Conservation (phyloP, 2,113 vertebrate genomes). For the Chloropsis hardwickii region DNA sequence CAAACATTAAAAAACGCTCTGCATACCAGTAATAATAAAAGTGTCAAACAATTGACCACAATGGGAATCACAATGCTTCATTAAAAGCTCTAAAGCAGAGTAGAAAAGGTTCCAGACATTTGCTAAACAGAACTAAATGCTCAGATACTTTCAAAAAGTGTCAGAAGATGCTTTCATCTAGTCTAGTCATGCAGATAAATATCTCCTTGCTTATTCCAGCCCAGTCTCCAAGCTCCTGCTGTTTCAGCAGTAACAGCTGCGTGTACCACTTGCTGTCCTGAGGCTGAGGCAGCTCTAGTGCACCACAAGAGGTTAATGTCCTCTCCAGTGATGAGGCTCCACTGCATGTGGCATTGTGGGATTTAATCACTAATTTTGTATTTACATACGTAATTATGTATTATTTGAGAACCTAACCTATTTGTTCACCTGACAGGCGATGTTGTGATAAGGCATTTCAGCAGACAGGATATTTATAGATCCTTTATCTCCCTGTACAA, state of each 20-base stretch:
- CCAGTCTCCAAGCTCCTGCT: neutral
- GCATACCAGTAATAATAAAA: slow-evolving; percentile 36
- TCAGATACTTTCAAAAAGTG: neutral
- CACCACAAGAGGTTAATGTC: neutral
- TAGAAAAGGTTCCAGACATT: slow-evolving; percentile 45
- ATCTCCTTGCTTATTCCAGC: neutral
- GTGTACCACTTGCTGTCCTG: neutral
- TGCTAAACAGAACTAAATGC: slow-evolving; percentile 11
- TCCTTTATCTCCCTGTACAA: slow-evolving; percentile 28
- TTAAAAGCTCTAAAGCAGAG: slow-evolving; percentile 30
- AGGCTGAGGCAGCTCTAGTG: neutral
- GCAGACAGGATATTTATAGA: slow-evolving; percentile 64
- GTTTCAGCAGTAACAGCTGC: neutral
- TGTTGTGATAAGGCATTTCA: slow-evolving; percentile 47
- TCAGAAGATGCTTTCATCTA: slow-evolving; percentile 26
- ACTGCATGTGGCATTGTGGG: neutral
- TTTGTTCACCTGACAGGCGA: slow-evolving; percentile 53
- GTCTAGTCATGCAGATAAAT: neutral
- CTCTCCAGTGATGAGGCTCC: neutral
- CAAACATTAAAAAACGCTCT: slow-evolving; percentile 19
- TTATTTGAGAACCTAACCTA: slow-evolving; percentile 6
- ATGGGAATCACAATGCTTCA: slow-evolving; percentile 44
- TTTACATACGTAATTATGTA: slow-evolving; percentile 25
- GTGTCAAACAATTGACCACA: slow-evolving; percentile 48
- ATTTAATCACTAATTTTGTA: neutral